Evolutionary conservation across 64 coral and sea anemone genomes (phyloP), one percentile per base, ranked within the genome.

Genomic region (Montipora foliosa): DNA sequence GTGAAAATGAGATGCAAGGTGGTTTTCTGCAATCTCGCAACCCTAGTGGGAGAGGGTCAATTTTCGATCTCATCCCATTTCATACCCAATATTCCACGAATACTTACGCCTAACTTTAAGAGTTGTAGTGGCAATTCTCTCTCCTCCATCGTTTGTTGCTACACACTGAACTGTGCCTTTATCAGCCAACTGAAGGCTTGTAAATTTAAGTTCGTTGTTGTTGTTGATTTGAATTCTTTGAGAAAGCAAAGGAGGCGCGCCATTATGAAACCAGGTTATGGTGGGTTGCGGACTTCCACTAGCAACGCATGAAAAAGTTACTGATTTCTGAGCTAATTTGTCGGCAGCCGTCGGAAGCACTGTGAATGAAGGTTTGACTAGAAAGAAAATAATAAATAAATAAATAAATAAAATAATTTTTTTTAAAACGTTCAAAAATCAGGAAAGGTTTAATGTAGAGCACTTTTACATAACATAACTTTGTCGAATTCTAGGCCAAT

Each of bases 261-360:
- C 96, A 64, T 97, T 97, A 51, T 97, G 92, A 72, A 95, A 97
- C 96, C 96, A 97, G 12, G 77, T 50, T 75, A 92, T 87, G 4
- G 64, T 88, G 50, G 93, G 93, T 21, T 49, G 10, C 88, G 96
- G 96, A 12, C 19, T 84, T 5, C 96, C 96, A 45, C 69, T 94
- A 10, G 89, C 89, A 70, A 60, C 84, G 75, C 96, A 97, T 19
- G 79, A 79, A 22, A 97, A 97, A 17, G 20, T 76, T 12, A 73
- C 79, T 53, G 83, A 61, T 53, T 88, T 8, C 59, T 64, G 47
- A 45, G 81, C 74, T 25, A 6, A 44, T 73, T 95, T 88, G 46
- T 88, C 81, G 17, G 15, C 83, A 69, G 87, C 89, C 46, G 82
- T 50, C 74, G 96, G 96, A 15, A 57, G 25, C 17, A 94, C 92